A percentile compares a stretch with the other conserved stretches of the same genome.
These are phyloP conservation scores for Luehdorfia chinensis DNA, from an alignment of 1,140 invertebrate genomes.

Conservation along the genomic window DNA sequence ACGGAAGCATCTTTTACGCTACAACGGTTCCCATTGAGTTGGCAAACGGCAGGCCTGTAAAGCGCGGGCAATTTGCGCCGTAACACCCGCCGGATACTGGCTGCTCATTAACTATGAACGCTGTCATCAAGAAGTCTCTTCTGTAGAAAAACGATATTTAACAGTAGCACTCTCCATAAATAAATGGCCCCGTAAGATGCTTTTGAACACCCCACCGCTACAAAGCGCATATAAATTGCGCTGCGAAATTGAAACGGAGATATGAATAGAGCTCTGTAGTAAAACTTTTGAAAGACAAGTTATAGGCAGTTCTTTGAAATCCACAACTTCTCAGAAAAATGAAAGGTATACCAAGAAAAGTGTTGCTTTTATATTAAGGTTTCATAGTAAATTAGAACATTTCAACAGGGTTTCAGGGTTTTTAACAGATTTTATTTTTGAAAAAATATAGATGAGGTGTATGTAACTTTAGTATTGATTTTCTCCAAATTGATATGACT, in stretches of 20 bases:
- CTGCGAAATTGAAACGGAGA: slow-evolving; percentile 63
- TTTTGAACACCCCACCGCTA: slow-evolving; percentile 56
- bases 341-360: slow-evolving; percentile 28
- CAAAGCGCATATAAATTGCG: slow-evolving; percentile 76
- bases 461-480: too few species aligned
- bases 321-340: slow-evolving; percentile 41
- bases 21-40: slow-evolving; percentile 43
- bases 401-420: slow-evolving; percentile 7
- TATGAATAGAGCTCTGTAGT: slow-evolving; percentile 52
- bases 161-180: slow-evolving; percentile 61
- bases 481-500: neutral
- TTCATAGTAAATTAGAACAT: slow-evolving; percentile 11
- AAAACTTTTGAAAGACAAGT: slow-evolving; percentile 56
- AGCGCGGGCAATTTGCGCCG: slow-evolving; percentile 62
- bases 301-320: slow-evolving; percentile 48
- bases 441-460: too few species aligned
- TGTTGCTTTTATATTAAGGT: slow-evolving; percentile 8
- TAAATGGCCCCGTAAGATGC: slow-evolving; percentile 52
- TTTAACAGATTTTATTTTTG: neutral
- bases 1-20: slow-evolving; percentile 63
- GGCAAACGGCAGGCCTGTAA: slow-evolving; percentile 50
- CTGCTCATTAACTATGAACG: slow-evolving; percentile 75
- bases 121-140: slow-evolving; percentile 70
- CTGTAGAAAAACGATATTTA: slow-evolving; percentile 65
- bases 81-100: slow-evolving; percentile 64